A percentile compares a stretch with the other conserved stretches of the same genome.
These are phyloP conservation scores for Drosophila setifemur DNA, from an alignment of 1,140 invertebrate genomes.

Conservation along the genomic window DNA sequence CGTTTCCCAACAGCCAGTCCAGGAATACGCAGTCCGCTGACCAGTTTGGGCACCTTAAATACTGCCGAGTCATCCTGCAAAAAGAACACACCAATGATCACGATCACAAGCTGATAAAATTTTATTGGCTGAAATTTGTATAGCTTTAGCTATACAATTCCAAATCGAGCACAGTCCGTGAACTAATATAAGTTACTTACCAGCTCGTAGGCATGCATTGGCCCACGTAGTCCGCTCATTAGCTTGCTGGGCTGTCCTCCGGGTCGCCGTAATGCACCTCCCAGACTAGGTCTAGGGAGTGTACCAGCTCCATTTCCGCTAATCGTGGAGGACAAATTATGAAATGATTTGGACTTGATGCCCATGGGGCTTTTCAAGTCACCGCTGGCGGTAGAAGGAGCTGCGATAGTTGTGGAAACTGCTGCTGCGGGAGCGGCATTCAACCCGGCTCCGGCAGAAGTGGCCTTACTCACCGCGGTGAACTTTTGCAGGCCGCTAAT, in stretches of 20 bases:
- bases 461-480: constrained; percentile 66
- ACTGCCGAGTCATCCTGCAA: constrained; percentile 46
- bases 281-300: constrained; percentile 40
- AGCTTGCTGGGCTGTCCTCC: constrained; percentile 28
- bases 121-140: background rate
- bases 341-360: constrained; percentile 81
- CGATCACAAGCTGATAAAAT: background rate
- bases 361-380: constrained; percentile 80
- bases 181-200: constrained; percentile 5
- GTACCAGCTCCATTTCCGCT: constrained; percentile 7
- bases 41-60: constrained; percentile 70
- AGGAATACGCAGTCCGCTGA: constrained; percentile 63
- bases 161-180: no score
- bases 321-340: constrained; percentile 70
- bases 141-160: no score
- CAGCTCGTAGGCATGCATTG: constrained; percentile 34
- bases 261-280: constrained; percentile 40
- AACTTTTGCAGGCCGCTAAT: constrained; percentile 74
- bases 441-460: constrained; percentile 68
- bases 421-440: constrained; percentile 36
- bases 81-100: background rate
- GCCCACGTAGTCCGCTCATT: constrained; percentile 9
- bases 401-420: background rate
- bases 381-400: constrained; percentile 1
- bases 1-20: constrained; percentile 31